phyloP scores from a whole-genome alignment of 2,888 invertebrate genomes.

The Bellardia bayeri region DNA sequence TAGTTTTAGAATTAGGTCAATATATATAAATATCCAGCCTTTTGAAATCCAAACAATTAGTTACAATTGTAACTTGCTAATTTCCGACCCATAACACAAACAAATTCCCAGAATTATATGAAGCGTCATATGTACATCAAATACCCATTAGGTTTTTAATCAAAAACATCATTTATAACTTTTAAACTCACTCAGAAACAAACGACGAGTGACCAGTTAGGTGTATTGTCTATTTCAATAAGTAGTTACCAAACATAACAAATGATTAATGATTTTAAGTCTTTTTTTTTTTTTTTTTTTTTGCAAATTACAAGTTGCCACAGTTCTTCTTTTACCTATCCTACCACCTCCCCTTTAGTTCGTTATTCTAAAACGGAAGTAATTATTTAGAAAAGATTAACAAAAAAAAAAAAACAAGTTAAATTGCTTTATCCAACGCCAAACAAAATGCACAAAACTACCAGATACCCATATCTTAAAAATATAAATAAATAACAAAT shows the following conservation, averaged over 20 bases:
- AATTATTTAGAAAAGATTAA: slow-evolving; percentile 29
- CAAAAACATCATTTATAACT: slow-evolving; percentile 7
- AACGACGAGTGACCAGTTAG: neutral
- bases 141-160: neutral
- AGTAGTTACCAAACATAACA: neutral
- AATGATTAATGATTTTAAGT: slow-evolving; percentile 47
- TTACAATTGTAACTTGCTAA: neutral
- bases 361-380: slow-evolving; percentile 20
- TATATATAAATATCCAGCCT: too few species aligned
- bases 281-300: too few species aligned
- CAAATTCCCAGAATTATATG: too few species aligned
- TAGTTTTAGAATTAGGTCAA: too few species aligned
- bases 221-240: neutral
- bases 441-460: neutral
- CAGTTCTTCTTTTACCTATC: neutral
- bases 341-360: neutral
- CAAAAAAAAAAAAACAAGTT: neutral
- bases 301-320: neutral
- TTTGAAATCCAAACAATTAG: neutral
- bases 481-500: slow-evolving; percentile 1
- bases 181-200: neutral
- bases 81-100: neutral
- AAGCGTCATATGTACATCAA: neutral
- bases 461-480: neutral
- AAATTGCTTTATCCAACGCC: neutral